These are phyloP conservation scores for Ceraclea dissimilis DNA, from an alignment of 2,888 invertebrate genomes.

Conservation along the genomic window DNA sequence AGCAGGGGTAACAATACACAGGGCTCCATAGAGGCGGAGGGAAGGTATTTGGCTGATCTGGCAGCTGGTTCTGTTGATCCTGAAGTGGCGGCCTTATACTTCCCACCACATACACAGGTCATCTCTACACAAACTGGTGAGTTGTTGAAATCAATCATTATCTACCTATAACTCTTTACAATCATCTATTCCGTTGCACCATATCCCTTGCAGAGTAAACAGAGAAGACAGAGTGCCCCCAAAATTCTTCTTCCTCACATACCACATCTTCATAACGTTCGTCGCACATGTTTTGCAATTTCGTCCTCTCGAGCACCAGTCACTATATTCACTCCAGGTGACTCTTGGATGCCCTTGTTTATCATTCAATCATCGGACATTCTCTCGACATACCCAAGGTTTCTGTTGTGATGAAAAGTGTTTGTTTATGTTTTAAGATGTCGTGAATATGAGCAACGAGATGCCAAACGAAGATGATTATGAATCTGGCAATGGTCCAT, in stretches of 20 bases:
- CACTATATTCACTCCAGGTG: no score
- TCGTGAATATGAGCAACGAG: slow-evolving; percentile 38
- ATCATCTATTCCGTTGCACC: neutral
- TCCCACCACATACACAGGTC: slow-evolving; percentile 56
- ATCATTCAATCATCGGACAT: no score
- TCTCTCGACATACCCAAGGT: no score
- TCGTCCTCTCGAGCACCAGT: no score
- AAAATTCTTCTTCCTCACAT: no score
- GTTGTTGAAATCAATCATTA: slow-evolving; percentile 1
- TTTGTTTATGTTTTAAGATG: neutral
- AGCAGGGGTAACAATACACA: slow-evolving; percentile 8
- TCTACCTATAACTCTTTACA: neutral
- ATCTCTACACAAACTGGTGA: slow-evolving; percentile 23
- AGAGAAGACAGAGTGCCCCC: no score
- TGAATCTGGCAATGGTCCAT: slow-evolving; percentile 94
- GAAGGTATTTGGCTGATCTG: slow-evolving; percentile 87
- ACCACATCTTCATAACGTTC: no score
- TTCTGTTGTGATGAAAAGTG: no score
- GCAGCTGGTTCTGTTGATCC: slow-evolving; percentile 86
- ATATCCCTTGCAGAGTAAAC: no score
- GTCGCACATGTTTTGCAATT: no score
- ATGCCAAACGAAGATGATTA: slow-evolving; percentile 74
- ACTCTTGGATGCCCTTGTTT: no score
- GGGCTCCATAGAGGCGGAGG: slow-evolving; percentile 55
- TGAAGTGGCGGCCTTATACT: slow-evolving; percentile 82